Base-by-base conservation (phyloP, 1,140 invertebrate species). In the Caenorhabditis remanei region DNA sequence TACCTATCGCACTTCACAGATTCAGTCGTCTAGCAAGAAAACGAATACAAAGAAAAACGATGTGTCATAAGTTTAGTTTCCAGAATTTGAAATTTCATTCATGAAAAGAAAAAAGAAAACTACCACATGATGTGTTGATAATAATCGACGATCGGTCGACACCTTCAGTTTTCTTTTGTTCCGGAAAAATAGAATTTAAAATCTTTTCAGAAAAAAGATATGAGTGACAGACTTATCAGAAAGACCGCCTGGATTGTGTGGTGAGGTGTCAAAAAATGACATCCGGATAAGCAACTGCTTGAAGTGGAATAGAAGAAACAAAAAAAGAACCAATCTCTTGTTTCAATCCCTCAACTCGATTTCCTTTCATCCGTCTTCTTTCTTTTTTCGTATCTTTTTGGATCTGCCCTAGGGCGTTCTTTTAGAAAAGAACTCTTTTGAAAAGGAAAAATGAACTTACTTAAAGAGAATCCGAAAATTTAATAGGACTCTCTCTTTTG, bases 181-280 rank as follows among this genome's bases (percentile, higher is more conserved):
- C n/a, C 21, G n/a, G 21, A 58, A 21, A 21, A 58, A n/a, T n/a
- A 58, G 56, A 58, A 58, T 16, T 21, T 2, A 21, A 58, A n/a
- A 21, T 58, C n/a, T 16, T 16, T n/a, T 9, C 56, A 61, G n/a
- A 61, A 61, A 61, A 61, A 65, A 65, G 40, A 40, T 40, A 65
- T 40, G 61, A 65, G 61, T 65, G 61, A 65, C 32, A 65, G 32
- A 24, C 32, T 65, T 65, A 65, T 65, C 61, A 65, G 40, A 58
- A 65, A 65, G 56, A 65, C 61, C 61, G 61, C 61, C 61, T 4
- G 21, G 21, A 41, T 65, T 40, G 21, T 65, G 24, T 53, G 14
- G n/a, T 21, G 61, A 65, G 61, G 32, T 65, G 61, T 65, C 61
- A 65, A 40, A 40, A 40, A 65, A 65, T 40, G 61, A 65, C 32